Base-by-base conservation (phyloP, 2,113 vertebrate genomes). In the Microtus richardsoni region DNA sequence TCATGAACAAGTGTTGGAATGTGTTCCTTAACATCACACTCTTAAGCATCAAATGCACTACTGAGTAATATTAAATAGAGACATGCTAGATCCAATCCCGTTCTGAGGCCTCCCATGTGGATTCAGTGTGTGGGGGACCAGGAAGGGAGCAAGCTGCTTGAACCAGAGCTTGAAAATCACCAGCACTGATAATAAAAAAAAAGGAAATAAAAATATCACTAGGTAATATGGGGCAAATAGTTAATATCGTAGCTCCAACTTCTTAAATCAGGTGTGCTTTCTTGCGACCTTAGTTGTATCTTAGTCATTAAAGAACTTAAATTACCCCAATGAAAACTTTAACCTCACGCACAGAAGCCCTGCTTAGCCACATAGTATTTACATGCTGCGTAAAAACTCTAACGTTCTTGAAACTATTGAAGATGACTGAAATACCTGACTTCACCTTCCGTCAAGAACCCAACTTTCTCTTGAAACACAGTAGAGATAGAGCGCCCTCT, bases 401-500 rank as follows among this genome's bases (percentile, higher is more conserved):
- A 91, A 89, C 22, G 74, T 86, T 70, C 64, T 90, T 82, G 41
- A 33, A 96, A 91, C 30, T 41, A 80, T 39, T 83, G 36, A 41
- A 0, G 0, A 33, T 77, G 36, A 77, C 96, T 96, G 39, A 92
- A 95, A 41, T 41, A 78, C n/a, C 52, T 90, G 33, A 39, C 7
- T 33, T 88, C 52, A 70, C 21, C n/a, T 62, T 5, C 64, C 17
- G 33, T 88, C 58, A 24, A 64, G 47, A 89, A 79, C 54, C n/a
- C 7, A 36, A 39, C 36, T 6, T 10, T 30, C 78, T 89, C 68
- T 49, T 71, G 16, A 84, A 91, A 91, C 93, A 95, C 86, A 92
- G 36, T 54, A 74, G 91, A 84, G 79, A 0, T 33, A 96, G 94
- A 70, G 91, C 93, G 96, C 97, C 97, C 97, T 97, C 97, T 97